Evolutionary conservation across 2,113 vertebrate species (phyloP).

Genomic region (Pagrus major): DNA sequence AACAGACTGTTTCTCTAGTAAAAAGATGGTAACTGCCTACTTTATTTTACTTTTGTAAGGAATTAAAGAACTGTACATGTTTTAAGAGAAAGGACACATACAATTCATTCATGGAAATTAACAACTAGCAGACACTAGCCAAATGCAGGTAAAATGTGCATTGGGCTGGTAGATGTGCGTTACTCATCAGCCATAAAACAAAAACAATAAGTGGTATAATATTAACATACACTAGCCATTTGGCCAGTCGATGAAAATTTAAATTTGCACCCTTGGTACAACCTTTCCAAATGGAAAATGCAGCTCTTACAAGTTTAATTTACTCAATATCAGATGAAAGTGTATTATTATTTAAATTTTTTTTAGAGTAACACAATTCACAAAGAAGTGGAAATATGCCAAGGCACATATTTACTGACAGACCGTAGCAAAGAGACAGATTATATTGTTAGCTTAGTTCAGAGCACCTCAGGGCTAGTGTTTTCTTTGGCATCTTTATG

Average conservation of each 20-base stretch:
- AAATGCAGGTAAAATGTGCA: no score
- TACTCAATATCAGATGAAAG: conserved; percentile 2
- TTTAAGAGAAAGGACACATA: not conserved
- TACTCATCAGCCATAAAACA: no score
- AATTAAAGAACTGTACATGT: not conserved
- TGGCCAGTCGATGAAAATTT: no score
- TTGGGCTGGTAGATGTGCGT: no score
- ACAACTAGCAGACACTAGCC: no score
- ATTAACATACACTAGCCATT: no score
- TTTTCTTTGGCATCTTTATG: conserved; percentile 79
- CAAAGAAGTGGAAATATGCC: conserved; percentile 26
- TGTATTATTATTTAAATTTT: no score
- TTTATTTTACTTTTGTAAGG: conserved; percentile 20
- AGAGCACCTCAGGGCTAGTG: conserved; percentile 70
- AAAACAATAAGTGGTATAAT: no score
- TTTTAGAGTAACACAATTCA: conserved; percentile 4
- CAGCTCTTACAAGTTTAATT: not conserved
- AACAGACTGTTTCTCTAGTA: conserved; percentile 44
- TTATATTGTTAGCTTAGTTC: conserved; percentile 73
- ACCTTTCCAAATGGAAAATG: not conserved
- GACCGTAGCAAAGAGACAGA: conserved; percentile 63
- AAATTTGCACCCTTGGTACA: no score
- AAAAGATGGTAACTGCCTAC: not conserved
- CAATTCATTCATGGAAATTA: no score
- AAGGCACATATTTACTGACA: conserved; percentile 42